These are phyloP conservation scores for Scomber colias DNA, from an alignment of 2,113 vertebrate genomes.

Conservation along the genomic window DNA sequence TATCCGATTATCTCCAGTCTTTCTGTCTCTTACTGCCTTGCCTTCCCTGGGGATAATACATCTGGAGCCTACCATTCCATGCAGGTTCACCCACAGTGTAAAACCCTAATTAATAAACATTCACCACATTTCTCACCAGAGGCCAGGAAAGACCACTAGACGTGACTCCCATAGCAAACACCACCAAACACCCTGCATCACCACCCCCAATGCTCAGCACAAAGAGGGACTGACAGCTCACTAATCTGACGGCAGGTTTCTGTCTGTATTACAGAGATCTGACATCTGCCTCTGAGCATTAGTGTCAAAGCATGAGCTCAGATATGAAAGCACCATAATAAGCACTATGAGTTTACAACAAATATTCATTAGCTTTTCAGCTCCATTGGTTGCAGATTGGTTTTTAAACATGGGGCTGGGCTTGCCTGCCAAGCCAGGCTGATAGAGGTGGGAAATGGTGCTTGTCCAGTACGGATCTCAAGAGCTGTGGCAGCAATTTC, in stretches of 20 bases:
- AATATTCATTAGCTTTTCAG: slow-evolving; percentile 28
- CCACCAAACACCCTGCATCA: not conserved
- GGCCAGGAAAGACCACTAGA: slow-evolving; percentile 49
- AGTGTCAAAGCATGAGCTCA: slow-evolving; percentile 25
- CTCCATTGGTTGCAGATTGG: slow-evolving; percentile 17
- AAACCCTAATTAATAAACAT: slow-evolving; percentile 45
- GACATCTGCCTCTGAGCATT: slow-evolving; percentile 60
- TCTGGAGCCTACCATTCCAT: slow-evolving; percentile 1
- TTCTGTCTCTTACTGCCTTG: not conserved
- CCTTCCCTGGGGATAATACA: slow-evolving; percentile 12
- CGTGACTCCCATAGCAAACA: slow-evolving; percentile 45
- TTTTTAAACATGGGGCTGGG: slow-evolving; percentile 18
- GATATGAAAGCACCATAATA: slow-evolving; percentile 18
- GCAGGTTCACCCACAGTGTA: slow-evolving; percentile 28
- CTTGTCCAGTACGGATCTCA: slow-evolving; percentile 22
- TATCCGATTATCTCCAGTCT: slow-evolving; percentile 7
- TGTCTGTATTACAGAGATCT: slow-evolving; percentile 47
- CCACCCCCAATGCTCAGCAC: not conserved
- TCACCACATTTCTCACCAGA: slow-evolving; percentile 21
- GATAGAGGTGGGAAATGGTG: slow-evolving; percentile 34
- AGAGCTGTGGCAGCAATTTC: slow-evolving; percentile 30
- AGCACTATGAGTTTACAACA: slow-evolving; percentile 18
- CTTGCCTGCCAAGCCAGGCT: slow-evolving; percentile 10
- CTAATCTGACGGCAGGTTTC: slow-evolving; percentile 58
- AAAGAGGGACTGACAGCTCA: slow-evolving; percentile 40